phyloP scores from a whole-genome alignment of 2,113 vertebrate species.

The Onychostoma macrolepis region DNA sequence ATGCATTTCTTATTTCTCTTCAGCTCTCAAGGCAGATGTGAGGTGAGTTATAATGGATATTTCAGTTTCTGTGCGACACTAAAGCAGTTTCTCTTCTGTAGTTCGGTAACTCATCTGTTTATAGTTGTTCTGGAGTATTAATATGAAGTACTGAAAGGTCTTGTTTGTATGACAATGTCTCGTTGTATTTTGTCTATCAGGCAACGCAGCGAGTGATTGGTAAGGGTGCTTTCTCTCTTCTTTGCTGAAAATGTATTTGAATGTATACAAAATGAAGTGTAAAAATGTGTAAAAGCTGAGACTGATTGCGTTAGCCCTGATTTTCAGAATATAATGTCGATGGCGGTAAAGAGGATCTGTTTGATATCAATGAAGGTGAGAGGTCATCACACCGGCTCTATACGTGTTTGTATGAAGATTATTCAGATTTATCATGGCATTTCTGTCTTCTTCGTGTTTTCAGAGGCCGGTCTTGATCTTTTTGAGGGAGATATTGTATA shows the following conservation, averaged over 20 bases:
- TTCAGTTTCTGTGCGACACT: background rate
- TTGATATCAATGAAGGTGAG: slow-evolving; percentile 91
- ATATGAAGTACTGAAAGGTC: background rate
- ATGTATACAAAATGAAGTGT: background rate
- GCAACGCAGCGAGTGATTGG: background rate
- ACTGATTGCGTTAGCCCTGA: slow-evolving; percentile 42
- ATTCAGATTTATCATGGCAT: background rate
- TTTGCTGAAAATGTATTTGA: background rate
- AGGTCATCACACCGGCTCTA: background rate
- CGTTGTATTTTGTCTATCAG: background rate
- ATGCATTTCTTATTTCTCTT: background rate
- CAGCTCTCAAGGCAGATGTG: background rate
- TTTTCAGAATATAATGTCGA: slow-evolving; percentile 84
- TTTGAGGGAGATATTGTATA: slow-evolving; percentile 90
- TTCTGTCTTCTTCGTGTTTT: slow-evolving; percentile 50
- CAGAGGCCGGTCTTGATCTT: slow-evolving; percentile 84
- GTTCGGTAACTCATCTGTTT: background rate
- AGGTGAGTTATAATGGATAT: background rate
- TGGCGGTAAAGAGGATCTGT: slow-evolving; percentile 85
- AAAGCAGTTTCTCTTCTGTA: too few species aligned
- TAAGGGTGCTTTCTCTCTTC: background rate
- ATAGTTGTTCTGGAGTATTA: background rate
- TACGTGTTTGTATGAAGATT: background rate
- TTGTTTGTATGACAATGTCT: background rate
- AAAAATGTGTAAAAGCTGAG: background rate